phyloP scores from a whole-genome alignment of 2,113 vertebrate genomes.

The Phylloscopus whistleri region DNA sequence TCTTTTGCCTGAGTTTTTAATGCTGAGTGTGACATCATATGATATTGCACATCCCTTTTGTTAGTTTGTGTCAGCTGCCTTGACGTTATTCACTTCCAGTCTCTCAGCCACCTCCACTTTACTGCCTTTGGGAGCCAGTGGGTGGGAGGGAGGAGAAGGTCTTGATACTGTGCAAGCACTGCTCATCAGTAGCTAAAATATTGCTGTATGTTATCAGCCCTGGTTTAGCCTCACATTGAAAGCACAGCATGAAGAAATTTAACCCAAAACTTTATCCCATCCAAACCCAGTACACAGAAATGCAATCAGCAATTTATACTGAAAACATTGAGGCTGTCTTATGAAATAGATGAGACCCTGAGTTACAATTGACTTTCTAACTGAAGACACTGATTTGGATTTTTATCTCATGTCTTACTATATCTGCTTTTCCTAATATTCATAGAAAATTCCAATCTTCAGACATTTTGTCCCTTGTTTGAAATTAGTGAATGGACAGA shows the following conservation, averaged over 20 bases:
- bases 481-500: not conserved
- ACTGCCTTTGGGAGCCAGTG: not conserved
- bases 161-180: not conserved
- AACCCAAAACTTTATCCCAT: not conserved
- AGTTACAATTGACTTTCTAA: not conserved
- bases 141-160: not conserved
- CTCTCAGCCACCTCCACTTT: not conserved
- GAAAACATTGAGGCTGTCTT: not conserved
- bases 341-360: not conserved
- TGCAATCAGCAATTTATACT: not conserved
- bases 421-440: not conserved
- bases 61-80: not conserved
- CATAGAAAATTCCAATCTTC: not conserved
- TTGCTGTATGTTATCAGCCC: not conserved
- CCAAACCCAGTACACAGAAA: not conserved
- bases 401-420: not conserved
- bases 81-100: not conserved
- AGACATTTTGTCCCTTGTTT: not conserved
- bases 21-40: not conserved
- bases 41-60: not conserved
- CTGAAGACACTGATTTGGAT: not conserved
- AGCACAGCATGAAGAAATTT: not conserved
- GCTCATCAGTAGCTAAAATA: not conserved
- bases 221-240: not conserved
- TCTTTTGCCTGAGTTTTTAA: not conserved